Evolutionary conservation across 2,797 vertebrate species (phyloP).

Genomic region (Phrynocephalus vlangalii): DNA sequence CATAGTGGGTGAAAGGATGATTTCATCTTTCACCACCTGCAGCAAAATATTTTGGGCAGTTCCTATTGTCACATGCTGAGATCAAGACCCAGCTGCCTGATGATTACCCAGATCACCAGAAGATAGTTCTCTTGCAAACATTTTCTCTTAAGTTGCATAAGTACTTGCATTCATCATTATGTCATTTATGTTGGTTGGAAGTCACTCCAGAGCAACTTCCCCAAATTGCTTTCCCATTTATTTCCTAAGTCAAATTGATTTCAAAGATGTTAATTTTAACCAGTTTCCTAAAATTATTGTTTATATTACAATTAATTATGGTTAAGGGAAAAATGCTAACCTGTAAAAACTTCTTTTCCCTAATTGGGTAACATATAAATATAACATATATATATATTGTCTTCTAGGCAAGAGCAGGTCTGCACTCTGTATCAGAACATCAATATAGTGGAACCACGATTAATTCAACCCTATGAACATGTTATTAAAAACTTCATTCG

Average conservation of each 20-base stretch:
- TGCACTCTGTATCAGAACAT: conserved; percentile 94
- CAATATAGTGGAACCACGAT: conserved; percentile 88
- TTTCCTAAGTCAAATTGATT: background rate
- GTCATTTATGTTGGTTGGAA: background rate
- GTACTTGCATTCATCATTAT: background rate
- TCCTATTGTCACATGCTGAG: background rate
- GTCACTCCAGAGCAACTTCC: background rate
- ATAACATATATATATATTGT: conserved; percentile 20
- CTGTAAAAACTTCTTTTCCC: background rate
- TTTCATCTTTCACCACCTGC: background rate
- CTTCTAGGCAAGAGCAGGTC: conserved; percentile 87
- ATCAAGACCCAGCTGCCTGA: background rate
- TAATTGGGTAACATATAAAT: background rate
- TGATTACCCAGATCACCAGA: background rate
- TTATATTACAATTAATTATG: too few relatives aligned
- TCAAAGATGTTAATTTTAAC: background rate
- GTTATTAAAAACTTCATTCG: conserved; percentile 90
- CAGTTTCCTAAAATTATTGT: too few relatives aligned
- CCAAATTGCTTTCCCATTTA: background rate
- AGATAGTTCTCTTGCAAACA: background rate
- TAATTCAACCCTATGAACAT: conserved; percentile 90
- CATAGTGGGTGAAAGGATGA: background rate
- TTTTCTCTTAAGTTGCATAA: background rate
- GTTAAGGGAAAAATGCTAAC: background rate
- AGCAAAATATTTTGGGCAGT: background rate